These are phyloP conservation scores for Mareca penelope DNA, from an alignment of 2,797 vertebrate species.

Conservation along the genomic window DNA sequence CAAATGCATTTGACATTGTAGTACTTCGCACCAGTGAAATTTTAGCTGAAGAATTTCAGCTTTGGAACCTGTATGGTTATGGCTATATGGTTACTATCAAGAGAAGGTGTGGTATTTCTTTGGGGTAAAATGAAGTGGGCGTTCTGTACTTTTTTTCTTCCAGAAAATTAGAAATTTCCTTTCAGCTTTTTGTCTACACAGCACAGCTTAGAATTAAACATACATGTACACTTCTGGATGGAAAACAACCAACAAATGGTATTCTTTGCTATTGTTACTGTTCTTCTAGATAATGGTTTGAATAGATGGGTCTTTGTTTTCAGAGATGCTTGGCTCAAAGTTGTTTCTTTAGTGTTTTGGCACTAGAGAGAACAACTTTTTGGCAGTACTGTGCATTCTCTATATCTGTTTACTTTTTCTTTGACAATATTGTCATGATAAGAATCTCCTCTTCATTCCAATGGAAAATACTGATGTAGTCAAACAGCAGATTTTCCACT, in stretches of 20 bases:
- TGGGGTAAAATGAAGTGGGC: neutral
- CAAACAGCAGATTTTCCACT: neutral
- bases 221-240: neutral
- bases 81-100: neutral
- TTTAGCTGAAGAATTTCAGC: neutral
- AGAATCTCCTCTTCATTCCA: neutral
- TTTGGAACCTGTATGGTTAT: neutral
- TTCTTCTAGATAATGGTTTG: neutral
- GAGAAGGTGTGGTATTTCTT: neutral
- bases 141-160: neutral
- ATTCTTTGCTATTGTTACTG: neutral
- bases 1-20: neutral
- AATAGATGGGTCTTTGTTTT: neutral
- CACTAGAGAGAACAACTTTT: neutral
- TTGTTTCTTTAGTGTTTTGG: neutral
- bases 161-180: neutral
- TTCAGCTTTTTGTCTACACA: neutral
- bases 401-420: neutral
- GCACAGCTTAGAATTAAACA: neutral
- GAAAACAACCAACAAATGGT: neutral
- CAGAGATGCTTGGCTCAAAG: neutral
- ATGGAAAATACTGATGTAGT: neutral
- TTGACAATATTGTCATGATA: neutral
- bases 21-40: neutral
- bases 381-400: neutral